Percentiles rank a stretch among this genome's conserved stretches.
Conservation (phyloP, 2,888 invertebrate genomes). For the Netelia virgata region DNA sequence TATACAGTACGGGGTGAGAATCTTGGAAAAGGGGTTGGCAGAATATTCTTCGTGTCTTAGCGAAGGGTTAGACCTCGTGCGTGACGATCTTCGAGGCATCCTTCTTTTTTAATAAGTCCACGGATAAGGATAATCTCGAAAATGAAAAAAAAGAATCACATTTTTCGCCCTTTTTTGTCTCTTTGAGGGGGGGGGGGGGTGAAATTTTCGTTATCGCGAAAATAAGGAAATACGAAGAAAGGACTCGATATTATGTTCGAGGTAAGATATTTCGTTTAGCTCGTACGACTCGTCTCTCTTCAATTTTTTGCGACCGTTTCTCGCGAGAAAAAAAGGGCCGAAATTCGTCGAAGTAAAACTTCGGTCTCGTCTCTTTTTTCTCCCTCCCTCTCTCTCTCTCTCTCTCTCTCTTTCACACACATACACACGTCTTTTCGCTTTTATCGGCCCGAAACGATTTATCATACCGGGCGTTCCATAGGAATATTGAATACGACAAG, state of each 20-base stretch:
- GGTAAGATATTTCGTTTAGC: background rate
- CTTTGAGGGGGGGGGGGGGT: background rate
- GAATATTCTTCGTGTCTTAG: constrained; percentile 71
- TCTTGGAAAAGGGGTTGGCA: constrained; percentile 60
- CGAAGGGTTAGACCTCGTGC: constrained; percentile 78
- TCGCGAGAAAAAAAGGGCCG: constrained; percentile 25
- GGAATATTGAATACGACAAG: constrained; percentile 85
- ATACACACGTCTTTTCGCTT: constrained; percentile 73
- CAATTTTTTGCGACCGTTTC: background rate
- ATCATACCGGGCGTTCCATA: constrained; percentile 84
- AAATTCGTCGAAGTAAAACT: constrained; percentile 61
- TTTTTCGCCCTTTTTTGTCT: background rate
- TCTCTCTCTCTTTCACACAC: background rate
- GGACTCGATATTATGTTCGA: background rate
- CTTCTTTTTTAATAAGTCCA: constrained; percentile 79
- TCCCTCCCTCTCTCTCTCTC: too few species aligned
- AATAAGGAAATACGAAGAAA: background rate
- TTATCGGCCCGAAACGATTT: constrained; percentile 82
- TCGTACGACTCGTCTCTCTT: background rate
- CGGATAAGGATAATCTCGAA: constrained; percentile 77
- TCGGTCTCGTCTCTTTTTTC: constrained; percentile 15
- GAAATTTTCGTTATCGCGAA: background rate
- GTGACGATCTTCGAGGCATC: constrained; percentile 76
- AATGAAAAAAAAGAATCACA: background rate
- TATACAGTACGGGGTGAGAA: constrained; percentile 26